Base-by-base conservation (phyloP, 1,140 invertebrate genomes). In the Pseudomyrmex concolor region DNA sequence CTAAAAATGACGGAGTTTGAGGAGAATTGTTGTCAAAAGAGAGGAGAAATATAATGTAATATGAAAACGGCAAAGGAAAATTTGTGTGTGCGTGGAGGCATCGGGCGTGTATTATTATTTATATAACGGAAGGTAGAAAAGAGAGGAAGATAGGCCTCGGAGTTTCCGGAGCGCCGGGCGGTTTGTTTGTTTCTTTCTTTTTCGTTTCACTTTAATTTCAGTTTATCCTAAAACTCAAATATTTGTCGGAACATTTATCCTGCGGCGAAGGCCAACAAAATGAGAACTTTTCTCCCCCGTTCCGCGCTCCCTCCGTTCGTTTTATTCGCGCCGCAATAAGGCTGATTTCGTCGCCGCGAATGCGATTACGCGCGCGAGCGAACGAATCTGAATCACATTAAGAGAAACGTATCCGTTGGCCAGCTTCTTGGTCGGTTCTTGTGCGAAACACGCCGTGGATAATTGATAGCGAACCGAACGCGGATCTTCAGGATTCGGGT, bases 351-450 rank as follows among this genome's bases (percentile, higher is more conserved):
- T 83, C 72, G 70, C 34, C 48, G 60, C 57, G 72, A 68, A 84
- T 81, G 85, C 74, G 83, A 87, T 87, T 84, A 86, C 80, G 60
- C 43, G 84, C 48, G 81, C 17, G 17, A 55, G 50, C 67, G 63
- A 45, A 60, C 63, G 15, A 50, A 50, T 34, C 22, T 51, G 84
- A 81, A 84, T 86, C 70, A 72, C 82, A 84, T 86, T 86, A 57
- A 76, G 70, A 67, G 68, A 83, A 85, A 34, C 34, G 34, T 54
- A 48, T 45, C 68, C 54, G 76, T 59, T 59, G 66, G 76, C 54
- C 22, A 55, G 60, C 66, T 80, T 71, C 19, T 71, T 71, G 54
- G 54, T 60, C 43, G 64, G 34, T 25, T 25, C 51, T 59, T 77
- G 73, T 22, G 48, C 64, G 64, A 70, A 70, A 70, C 51, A 45